These are phyloP conservation scores for Chirona hameri DNA, from an alignment of 2,888 invertebrate species.

Conservation along the genomic window DNA sequence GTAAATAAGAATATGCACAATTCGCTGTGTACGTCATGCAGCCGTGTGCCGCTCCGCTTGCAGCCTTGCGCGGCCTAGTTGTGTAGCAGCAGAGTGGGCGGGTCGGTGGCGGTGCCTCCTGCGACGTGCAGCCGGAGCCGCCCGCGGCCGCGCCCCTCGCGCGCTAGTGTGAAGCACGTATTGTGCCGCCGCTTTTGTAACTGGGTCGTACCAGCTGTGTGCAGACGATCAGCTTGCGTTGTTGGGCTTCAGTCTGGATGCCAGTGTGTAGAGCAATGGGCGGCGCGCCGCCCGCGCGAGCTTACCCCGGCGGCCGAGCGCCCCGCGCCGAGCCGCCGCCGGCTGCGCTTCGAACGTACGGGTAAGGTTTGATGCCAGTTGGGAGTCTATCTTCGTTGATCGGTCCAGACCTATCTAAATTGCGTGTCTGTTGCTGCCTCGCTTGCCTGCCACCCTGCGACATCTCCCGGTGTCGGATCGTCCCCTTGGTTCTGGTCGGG, in stretches of 20 bases:
- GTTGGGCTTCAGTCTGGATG: not conserved
- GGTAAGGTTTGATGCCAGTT: constrained; percentile 28
- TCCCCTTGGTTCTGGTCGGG: not conserved
- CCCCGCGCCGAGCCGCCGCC: not conserved
- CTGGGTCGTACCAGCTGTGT: constrained; percentile 1
- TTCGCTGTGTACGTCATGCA: not conserved
- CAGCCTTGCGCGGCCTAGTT: not conserved
- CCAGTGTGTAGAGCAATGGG: constrained; percentile 1
- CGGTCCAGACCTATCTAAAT: not conserved
- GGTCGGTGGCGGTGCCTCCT: not conserved
- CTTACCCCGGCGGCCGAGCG: not conserved
- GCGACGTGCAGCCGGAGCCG: not conserved
- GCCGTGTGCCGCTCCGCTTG: not conserved
- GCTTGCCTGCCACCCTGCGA: not conserved
- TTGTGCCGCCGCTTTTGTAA: constrained; percentile 26
- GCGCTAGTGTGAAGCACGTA: constrained; percentile 1
- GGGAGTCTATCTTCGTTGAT: constrained; percentile 3
- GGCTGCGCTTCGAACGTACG: not conserved
- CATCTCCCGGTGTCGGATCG: not conserved
- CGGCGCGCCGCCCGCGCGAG: not conserved
- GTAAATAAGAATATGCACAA: constrained; percentile 3
- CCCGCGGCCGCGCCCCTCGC: not conserved
- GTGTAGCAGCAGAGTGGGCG: not conserved
- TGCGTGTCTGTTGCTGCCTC: not conserved
- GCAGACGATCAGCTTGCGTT: not conserved